Percentiles rank a stretch among this genome's conserved stretches.
These are phyloP conservation scores for Pangasius macronema DNA, from an alignment of 2,797 vertebrate species.

Conservation along the genomic window DNA sequence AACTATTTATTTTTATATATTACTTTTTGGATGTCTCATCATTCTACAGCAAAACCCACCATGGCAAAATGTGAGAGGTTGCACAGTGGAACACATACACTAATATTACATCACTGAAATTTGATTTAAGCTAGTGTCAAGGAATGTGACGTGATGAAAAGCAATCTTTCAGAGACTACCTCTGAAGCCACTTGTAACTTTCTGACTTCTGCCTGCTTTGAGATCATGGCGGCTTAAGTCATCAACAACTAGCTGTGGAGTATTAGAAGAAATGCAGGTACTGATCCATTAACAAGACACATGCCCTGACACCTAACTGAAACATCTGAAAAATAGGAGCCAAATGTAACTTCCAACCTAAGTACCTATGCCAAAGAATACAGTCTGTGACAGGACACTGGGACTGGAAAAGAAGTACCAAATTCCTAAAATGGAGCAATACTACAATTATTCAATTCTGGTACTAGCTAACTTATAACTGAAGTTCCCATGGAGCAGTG, in stretches of 20 bases:
- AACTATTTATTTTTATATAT: not conserved
- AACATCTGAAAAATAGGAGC: not conserved
- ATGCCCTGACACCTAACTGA: not conserved
- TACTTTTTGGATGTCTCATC: not conserved
- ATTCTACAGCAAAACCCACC: not conserved
- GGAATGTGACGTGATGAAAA: constrained; percentile 17
- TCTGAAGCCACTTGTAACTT: constrained; percentile 67
- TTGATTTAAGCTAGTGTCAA: constrained; percentile 9
- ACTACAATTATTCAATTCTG: not conserved
- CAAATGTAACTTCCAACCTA: not conserved
- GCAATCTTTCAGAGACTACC: constrained; percentile 59
- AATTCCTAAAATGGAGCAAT: not conserved
- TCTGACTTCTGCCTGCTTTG: constrained; percentile 2
- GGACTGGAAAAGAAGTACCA: not conserved
- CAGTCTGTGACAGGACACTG: not conserved
- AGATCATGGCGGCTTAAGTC: not conserved
- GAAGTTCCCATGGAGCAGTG: not conserved
- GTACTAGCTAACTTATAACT: not conserved
- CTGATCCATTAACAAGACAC: not conserved
- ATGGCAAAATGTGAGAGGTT: not conserved
- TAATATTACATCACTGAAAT: not conserved
- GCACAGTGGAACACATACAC: constrained; percentile 6
- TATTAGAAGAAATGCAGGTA: not conserved
- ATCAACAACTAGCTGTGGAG: not conserved
- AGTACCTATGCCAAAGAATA: not conserved